phyloP scores from a whole-genome alignment of 2,888 invertebrate genomes.

The Dasysyrphus albostriatus region DNA sequence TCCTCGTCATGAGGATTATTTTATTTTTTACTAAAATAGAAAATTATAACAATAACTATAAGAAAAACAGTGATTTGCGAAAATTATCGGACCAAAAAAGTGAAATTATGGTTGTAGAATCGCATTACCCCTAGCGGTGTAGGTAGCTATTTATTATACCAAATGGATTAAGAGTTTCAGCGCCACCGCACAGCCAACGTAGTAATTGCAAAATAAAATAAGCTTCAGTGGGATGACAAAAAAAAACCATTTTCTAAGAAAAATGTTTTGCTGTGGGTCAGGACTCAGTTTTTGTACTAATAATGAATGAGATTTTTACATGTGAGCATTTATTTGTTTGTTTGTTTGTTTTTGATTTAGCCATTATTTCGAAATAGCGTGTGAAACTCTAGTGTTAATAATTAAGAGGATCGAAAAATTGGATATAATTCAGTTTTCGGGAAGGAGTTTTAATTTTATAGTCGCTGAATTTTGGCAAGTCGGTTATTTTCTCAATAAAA shows the following conservation, averaged over 20 bases:
- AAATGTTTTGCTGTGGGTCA: background rate
- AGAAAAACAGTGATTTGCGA: conserved; percentile 44
- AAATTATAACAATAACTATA: conserved; percentile 47
- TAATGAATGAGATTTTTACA: conserved; percentile 39
- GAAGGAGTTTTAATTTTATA: background rate
- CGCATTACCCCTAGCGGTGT: conserved; percentile 12
- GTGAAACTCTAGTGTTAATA: background rate
- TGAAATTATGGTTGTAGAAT: conserved; percentile 25
- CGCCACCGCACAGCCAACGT: background rate
- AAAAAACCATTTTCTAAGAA: background rate
- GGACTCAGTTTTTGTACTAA: background rate
- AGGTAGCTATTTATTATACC: conserved; percentile 16
- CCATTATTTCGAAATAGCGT: conserved; percentile 33
- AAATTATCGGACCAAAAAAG: conserved; percentile 33
- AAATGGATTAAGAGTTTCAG: conserved; percentile 25
- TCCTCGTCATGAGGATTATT: conserved; percentile 25
- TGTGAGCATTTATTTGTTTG: conserved; percentile 5
- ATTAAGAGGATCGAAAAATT: background rate
- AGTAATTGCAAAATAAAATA: background rate
- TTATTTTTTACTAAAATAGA: background rate
- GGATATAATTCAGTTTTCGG: background rate
- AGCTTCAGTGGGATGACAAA: background rate
- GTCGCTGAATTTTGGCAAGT: background rate
- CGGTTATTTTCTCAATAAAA: conserved; percentile 11
- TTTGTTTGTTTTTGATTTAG: conserved; percentile 24